Percentiles rank a stretch among this genome's conserved stretches.
Evolutionary conservation across 2,797 vertebrate species (phyloP).

Genomic region (Oryzias dopingdopingensis): DNA sequence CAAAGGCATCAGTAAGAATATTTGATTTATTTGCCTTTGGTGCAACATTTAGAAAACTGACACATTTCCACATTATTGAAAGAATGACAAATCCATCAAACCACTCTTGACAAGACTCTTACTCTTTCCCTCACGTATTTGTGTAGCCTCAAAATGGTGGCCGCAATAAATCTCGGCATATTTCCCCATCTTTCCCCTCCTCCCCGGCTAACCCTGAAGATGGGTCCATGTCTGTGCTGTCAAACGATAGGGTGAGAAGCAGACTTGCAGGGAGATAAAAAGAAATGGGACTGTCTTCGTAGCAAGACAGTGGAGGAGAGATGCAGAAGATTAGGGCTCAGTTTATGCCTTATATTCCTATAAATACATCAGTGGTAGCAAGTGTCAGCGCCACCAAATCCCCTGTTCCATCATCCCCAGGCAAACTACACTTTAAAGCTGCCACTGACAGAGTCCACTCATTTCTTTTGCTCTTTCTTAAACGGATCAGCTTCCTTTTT

Average conservation of each 20-base stretch:
- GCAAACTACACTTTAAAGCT: constrained; percentile 60
- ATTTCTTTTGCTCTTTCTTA: constrained; percentile 33
- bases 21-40: constrained; percentile 68
- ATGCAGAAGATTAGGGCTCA: constrained; percentile 70
- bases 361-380: constrained; percentile 74
- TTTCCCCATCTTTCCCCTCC: constrained; percentile 26
- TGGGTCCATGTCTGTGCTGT: constrained; percentile 55
- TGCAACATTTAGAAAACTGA: constrained; percentile 67
- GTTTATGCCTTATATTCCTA: constrained; percentile 72
- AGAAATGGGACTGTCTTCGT: constrained; percentile 75
- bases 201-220: constrained; percentile 49
- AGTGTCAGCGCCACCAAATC: constrained; percentile 64
- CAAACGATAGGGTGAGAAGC: constrained; percentile 53
- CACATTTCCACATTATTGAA: constrained; percentile 73
- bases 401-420: constrained; percentile 66
- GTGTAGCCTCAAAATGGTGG: constrained; percentile 59
- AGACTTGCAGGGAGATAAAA: constrained; percentile 71
- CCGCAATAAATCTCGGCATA: constrained; percentile 60
- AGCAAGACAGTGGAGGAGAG: constrained; percentile 72
- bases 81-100: constrained; percentile 71
- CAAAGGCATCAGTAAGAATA: background rate
- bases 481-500: constrained; percentile 21
- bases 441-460: constrained; percentile 38
- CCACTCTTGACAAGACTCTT: constrained; percentile 34
- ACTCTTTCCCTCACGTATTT: constrained; percentile 33